These are phyloP conservation scores for Xiphorhynchus erythropygius DNA, from an alignment of 2,797 vertebrate genomes.

Conservation along the genomic window DNA sequence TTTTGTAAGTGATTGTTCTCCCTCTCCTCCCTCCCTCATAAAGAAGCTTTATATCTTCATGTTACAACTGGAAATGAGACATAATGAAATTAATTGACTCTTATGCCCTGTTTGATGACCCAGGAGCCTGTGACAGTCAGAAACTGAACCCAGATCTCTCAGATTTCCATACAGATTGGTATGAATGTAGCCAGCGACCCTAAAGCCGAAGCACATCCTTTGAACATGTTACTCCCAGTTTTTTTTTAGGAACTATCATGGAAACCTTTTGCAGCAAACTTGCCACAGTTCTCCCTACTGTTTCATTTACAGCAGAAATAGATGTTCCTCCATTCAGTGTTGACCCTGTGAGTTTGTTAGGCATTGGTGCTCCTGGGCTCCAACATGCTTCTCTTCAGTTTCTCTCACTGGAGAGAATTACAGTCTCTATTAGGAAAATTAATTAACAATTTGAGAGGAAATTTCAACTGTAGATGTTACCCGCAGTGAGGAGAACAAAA, in stretches of 20 bases:
- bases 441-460: slow-evolving; percentile 41
- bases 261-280: neutral
- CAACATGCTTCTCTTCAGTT: neutral
- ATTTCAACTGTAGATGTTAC: slow-evolving; percentile 24
- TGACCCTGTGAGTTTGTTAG: neutral
- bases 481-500: neutral
- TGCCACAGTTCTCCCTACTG: neutral
- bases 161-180: neutral
- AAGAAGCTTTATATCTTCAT: neutral
- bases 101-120: neutral
- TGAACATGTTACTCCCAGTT: neutral
- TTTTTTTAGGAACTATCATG: neutral
- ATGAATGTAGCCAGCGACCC: neutral
- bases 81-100: slow-evolving; percentile 8
- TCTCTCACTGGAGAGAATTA: slow-evolving; percentile 1
- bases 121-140: neutral
- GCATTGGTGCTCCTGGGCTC: neutral
- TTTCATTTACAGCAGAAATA: neutral
- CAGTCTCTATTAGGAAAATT: neutral
- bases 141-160: neutral
- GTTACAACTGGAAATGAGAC: slow-evolving; percentile 4
- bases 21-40: neutral
- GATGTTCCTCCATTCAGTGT: neutral
- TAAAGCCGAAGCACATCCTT: neutral
- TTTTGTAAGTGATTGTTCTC: neutral